A percentile compares a stretch with the other conserved stretches of the same genome.
Evolutionary conservation across 1,140 invertebrate species (phyloP).

Genomic region (Heliconius hermathena): DNA sequence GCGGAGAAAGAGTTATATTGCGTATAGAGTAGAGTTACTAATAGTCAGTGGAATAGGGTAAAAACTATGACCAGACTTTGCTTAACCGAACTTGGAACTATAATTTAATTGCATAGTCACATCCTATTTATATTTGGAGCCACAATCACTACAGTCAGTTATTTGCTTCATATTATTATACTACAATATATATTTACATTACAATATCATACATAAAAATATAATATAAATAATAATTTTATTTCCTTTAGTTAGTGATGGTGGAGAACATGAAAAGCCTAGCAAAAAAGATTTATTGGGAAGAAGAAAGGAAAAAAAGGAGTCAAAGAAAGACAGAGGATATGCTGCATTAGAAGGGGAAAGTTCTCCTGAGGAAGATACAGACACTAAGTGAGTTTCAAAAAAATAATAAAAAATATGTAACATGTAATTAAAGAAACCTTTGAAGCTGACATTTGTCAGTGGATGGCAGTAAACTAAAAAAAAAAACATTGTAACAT

Average conservation of each 20-base stretch:
- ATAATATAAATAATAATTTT: background rate
- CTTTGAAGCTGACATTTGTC: no score
- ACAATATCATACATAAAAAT: no score
- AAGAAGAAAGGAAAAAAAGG: conserved; percentile 90
- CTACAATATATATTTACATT: no score
- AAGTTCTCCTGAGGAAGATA: conserved; percentile 94
- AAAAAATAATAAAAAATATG: background rate
- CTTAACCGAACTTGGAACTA: background rate
- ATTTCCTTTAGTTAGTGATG: conserved; percentile 86
- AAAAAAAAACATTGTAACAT: no score
- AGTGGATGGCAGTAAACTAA: no score
- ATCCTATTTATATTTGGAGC: no score
- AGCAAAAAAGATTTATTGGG: conserved; percentile 89
- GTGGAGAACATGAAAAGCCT: conserved; percentile 87
- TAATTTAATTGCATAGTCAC: no score
- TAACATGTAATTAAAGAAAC: background rate
- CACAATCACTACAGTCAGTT: no score
- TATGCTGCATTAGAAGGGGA: conserved; percentile 96
- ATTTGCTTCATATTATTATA: no score
- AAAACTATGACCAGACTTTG: background rate
- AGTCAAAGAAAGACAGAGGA: conserved; percentile 91
- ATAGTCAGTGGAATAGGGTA: no score
- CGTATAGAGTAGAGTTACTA: no score
- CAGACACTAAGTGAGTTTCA: conserved; percentile 89
- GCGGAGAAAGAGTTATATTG: no score